These are phyloP conservation scores for Drosophila mojavensis DNA, from an alignment of 1,140 invertebrate species.

Conservation along the genomic window DNA sequence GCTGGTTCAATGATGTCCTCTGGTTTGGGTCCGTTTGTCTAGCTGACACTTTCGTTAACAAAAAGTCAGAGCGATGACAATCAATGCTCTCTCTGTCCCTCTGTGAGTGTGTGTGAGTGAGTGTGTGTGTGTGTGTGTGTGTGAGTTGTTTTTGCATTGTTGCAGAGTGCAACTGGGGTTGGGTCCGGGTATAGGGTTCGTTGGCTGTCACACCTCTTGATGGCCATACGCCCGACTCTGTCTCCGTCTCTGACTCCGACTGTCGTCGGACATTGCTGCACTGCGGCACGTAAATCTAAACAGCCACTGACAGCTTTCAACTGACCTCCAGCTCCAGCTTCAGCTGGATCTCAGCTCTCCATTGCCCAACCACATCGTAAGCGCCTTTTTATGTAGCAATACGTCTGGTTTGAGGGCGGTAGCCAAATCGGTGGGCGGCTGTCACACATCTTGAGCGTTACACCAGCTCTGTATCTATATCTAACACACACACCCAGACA, in stretches of 20 bases:
- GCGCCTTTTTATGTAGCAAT: slow-evolving; percentile 63
- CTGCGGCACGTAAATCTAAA: slow-evolving; percentile 81
- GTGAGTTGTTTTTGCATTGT: slow-evolving; percentile 69
- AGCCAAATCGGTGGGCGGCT: slow-evolving; percentile 21
- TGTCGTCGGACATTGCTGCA: slow-evolving; percentile 68
- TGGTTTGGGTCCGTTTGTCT: slow-evolving; percentile 63
- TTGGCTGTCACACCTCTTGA: slow-evolving; percentile 53
- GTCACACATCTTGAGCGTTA: slow-evolving; percentile 68
- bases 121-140: slow-evolving; percentile 10
- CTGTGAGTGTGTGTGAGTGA: slow-evolving; percentile 24
- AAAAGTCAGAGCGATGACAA: slow-evolving; percentile 79
- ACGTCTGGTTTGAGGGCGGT: background rate
- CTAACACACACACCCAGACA: slow-evolving; percentile 5
- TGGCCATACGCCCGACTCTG: slow-evolving; percentile 50
- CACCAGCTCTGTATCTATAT: slow-evolving; percentile 29
- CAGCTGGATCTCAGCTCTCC: background rate
- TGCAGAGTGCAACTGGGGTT: slow-evolving; percentile 62
- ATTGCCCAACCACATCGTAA: slow-evolving; percentile 24
- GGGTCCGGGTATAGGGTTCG: background rate
- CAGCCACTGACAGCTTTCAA: slow-evolving; percentile 78
- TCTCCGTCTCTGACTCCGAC: slow-evolving; percentile 1
- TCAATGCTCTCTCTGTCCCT: slow-evolving; percentile 13
- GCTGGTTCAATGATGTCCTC: slow-evolving; percentile 13
- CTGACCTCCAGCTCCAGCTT: slow-evolving; percentile 38
- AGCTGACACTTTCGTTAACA: slow-evolving; percentile 82